Conservation (phyloP, 2,888 invertebrate genomes). For the Philonicus albiceps region DNA sequence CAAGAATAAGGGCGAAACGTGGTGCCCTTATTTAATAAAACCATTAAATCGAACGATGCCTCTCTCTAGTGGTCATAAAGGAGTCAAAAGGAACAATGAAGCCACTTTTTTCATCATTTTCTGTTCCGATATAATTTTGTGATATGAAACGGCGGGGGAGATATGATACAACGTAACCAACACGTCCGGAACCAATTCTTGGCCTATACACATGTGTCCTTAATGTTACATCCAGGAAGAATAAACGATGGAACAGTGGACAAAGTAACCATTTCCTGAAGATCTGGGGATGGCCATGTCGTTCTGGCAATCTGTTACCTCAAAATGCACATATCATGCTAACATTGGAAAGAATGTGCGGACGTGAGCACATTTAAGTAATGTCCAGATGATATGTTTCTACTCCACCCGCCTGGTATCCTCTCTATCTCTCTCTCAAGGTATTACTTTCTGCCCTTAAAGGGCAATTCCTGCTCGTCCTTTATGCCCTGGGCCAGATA, state of each 20-base stretch:
- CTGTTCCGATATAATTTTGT: conserved; percentile 13
- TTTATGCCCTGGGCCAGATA: background rate
- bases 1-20: background rate
- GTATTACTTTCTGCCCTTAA: background rate
- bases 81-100: conserved; percentile 23
- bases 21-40: conserved; percentile 25
- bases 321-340: conserved; percentile 39
- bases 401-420: background rate
- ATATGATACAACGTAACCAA: background rate
- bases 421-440: background rate
- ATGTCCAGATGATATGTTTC: conserved; percentile 33
- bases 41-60: conserved; percentile 27
- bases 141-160: conserved; percentile 9
- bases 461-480: background rate
- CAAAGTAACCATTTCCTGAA: conserved; percentile 38
- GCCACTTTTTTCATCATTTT: conserved; percentile 20
- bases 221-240: conserved; percentile 30
- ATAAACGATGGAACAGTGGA: background rate
- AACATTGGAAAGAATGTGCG: conserved; percentile 29
- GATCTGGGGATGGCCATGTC: conserved; percentile 36
- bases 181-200: conserved; percentile 28
- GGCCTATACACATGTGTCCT: conserved; percentile 35
- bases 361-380: conserved; percentile 40
- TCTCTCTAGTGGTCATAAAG: background rate
- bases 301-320: conserved; percentile 40